Conservation (phyloP, 2,113 vertebrate species). For the Amia ocellicauda region DNA sequence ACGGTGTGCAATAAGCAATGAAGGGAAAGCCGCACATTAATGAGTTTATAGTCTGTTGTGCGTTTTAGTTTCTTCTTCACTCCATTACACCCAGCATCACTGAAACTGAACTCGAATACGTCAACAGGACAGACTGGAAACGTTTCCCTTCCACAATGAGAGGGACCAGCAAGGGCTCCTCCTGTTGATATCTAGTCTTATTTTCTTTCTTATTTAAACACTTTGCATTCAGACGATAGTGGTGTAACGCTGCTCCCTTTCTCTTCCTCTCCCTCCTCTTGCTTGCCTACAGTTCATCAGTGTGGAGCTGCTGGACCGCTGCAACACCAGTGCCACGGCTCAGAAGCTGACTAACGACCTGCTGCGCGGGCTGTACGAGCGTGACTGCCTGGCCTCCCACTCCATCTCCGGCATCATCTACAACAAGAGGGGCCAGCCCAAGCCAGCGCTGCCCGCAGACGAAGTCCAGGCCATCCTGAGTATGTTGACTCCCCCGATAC, state of each 20-base stretch:
- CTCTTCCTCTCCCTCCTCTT: background rate
- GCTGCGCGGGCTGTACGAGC: slow-evolving; percentile 43
- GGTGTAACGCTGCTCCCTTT: slow-evolving; percentile 1
- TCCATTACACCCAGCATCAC: too few species aligned
- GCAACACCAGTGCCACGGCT: slow-evolving; percentile 40
- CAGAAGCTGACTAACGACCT: slow-evolving; percentile 51
- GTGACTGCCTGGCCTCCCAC: slow-evolving; percentile 46
- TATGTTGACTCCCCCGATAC: slow-evolving; percentile 10
- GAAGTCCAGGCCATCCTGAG: slow-evolving; percentile 50
- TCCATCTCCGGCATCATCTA: slow-evolving; percentile 47
- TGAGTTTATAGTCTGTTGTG: too few species aligned
- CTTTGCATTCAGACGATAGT: too few species aligned
- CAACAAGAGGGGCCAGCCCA: slow-evolving; percentile 47
- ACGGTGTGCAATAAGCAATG: background rate
- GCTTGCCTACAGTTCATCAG: slow-evolving; percentile 32
- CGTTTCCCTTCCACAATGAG: too few species aligned
- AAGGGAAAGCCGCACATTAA: background rate
- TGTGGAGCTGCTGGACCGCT: slow-evolving; percentile 33
- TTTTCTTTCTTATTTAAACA: too few species aligned
- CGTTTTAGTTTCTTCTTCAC: too few species aligned
- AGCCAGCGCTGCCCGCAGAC: slow-evolving; percentile 48
- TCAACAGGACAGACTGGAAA: too few species aligned
- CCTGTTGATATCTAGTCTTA: too few species aligned
- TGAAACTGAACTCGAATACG: too few species aligned
- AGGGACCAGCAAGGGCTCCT: too few species aligned